These are phyloP conservation scores for Penaeus chinensis DNA, from an alignment of 1,140 invertebrate genomes.

Conservation along the genomic window DNA sequence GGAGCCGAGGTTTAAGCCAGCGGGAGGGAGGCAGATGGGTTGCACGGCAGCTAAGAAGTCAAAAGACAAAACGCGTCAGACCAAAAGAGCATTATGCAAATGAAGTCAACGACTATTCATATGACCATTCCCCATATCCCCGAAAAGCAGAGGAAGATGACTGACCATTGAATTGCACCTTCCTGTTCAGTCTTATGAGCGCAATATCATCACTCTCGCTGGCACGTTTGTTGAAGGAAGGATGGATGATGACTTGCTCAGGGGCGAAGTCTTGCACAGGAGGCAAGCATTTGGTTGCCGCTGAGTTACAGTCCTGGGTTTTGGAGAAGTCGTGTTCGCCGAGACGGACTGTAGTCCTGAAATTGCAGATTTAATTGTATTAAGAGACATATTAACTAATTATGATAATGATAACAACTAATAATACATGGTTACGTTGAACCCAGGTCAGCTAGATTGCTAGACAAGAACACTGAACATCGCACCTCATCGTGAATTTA, in stretches of 20 bases:
- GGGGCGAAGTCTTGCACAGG: slow-evolving; percentile 8
- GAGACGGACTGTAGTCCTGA: slow-evolving; percentile 13
- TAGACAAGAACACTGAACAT: too few species aligned
- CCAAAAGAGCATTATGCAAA: background rate
- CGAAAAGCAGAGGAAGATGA: background rate
- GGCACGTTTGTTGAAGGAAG: slow-evolving; percentile 4
- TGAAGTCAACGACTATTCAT: too few species aligned
- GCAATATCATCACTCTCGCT: slow-evolving; percentile 31
- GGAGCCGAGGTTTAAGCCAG: background rate
- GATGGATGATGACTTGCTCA: slow-evolving; percentile 2
- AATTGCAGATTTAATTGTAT: too few species aligned
- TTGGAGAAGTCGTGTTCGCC: slow-evolving; percentile 30
- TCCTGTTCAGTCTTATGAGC: slow-evolving; percentile 31
- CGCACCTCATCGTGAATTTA: too few species aligned
- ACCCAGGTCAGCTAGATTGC: too few species aligned
- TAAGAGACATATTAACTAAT: too few species aligned
- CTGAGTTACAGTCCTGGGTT: background rate
- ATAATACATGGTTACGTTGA: too few species aligned
- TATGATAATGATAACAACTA: background rate
- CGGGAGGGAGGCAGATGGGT: slow-evolving; percentile 25
- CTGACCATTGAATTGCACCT: slow-evolving; percentile 20
- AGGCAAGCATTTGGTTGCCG: background rate
- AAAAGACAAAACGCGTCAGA: background rate
- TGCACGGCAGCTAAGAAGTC: background rate
- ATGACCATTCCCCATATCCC: too few species aligned